Evolutionary conservation across 2,888 invertebrate species (phyloP).

Genomic region (Apotomis capreana): DNA sequence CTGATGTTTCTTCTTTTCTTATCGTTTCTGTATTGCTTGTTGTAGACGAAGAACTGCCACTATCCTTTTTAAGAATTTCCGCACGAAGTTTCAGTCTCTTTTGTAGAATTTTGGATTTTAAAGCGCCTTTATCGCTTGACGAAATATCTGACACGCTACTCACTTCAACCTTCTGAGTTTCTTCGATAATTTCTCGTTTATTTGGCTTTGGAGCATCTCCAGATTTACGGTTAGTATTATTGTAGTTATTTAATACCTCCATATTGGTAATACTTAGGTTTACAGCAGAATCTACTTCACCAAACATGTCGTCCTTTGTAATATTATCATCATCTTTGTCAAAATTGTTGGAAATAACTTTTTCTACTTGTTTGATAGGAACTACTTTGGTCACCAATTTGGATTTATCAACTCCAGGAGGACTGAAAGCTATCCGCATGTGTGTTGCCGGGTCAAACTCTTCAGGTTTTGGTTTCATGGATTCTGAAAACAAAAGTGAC

Average conservation of each 20-base stretch:
- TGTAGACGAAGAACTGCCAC: constrained; percentile 11
- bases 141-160: constrained; percentile 36
- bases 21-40: background rate
- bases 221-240: constrained; percentile 1
- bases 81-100: constrained; percentile 46
- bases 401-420: constrained; percentile 50
- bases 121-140: constrained; percentile 21
- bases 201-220: constrained; percentile 3
- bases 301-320: constrained; percentile 44
- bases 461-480: constrained; percentile 24
- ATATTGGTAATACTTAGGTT: constrained; percentile 47
- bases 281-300: constrained; percentile 54
- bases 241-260: constrained; percentile 8
- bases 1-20: background rate
- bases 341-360: constrained; percentile 35
- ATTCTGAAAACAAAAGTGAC: constrained; percentile 26
- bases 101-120: constrained; percentile 42
- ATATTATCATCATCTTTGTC: constrained; percentile 29
- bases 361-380: constrained; percentile 31
- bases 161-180: constrained; percentile 18
- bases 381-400: constrained; percentile 46
- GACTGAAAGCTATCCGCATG: constrained; percentile 52
- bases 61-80: constrained; percentile 19
- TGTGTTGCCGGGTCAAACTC: constrained; percentile 43
- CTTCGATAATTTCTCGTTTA: background rate